A percentile compares a stretch with the other conserved stretches of the same genome.
Conservation (phyloP, 2,888 invertebrate genomes). For the Elmis aenea region DNA sequence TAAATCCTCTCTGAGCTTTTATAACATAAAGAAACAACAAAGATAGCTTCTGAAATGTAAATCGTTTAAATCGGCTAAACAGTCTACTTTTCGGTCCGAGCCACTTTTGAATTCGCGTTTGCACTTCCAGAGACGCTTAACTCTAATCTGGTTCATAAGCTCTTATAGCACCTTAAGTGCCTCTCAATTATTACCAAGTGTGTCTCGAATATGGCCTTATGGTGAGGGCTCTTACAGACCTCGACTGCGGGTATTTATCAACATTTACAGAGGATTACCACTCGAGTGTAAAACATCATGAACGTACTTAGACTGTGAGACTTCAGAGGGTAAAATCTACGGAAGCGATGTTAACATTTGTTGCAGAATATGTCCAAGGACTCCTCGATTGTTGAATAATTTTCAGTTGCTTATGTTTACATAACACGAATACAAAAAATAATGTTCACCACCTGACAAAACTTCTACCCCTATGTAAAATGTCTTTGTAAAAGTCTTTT, state of each 20-base stretch:
- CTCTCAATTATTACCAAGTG: conserved; percentile 40
- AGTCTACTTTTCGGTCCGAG: conserved; percentile 21
- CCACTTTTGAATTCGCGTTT: conserved; percentile 25
- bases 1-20: too few relatives aligned
- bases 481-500: too few relatives aligned
- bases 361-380: too few relatives aligned
- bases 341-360: too few relatives aligned
- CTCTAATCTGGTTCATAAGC: conserved; percentile 39
- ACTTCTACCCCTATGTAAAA: too few relatives aligned
- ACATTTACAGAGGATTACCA: conserved; percentile 37
- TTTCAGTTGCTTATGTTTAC: too few relatives aligned
- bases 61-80: conserved; percentile 29
- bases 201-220: conserved; percentile 24
- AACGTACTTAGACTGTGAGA: conserved; percentile 12
- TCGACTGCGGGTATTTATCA: conserved; percentile 32
- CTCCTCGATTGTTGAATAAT: too few relatives aligned
- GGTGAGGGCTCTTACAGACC: conserved; percentile 13
- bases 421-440: too few relatives aligned
- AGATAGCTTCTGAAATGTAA: conserved; percentile 23
- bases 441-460: too few relatives aligned
- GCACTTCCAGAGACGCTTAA: conserved; percentile 37
- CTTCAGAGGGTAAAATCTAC: too few relatives aligned
- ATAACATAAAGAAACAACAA: too few relatives aligned
- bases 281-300: conserved; percentile 27
- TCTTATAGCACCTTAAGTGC: conserved; percentile 44